Conservation (phyloP, 2,797 vertebrate genomes). For the Neosilurus mollespiculum region DNA sequence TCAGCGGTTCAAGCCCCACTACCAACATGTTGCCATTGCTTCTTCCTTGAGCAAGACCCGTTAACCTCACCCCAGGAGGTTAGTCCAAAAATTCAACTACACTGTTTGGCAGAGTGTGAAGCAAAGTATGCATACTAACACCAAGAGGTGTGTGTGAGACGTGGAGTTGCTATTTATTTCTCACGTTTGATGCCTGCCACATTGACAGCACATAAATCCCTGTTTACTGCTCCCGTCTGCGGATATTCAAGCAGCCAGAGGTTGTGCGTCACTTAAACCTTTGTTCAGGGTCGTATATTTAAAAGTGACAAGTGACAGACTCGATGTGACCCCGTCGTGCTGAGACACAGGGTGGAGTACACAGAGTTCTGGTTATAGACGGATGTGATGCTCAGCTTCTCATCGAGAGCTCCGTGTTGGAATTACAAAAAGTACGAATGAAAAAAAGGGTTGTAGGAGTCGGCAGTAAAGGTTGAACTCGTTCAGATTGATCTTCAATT, state of each 20-base stretch:
- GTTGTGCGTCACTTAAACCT: slow-evolving; percentile 22
- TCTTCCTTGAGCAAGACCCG: too few species aligned
- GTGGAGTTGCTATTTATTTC: not conserved
- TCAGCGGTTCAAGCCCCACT: too few species aligned
- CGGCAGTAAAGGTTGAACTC: too few species aligned
- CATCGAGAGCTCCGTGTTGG: not conserved
- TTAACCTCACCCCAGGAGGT: too few species aligned
- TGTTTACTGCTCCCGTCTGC: slow-evolving; percentile 31
- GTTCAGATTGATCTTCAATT: too few species aligned
- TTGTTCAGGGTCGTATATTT: not conserved
- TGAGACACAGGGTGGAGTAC: not conserved
- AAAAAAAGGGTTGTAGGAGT: not conserved
- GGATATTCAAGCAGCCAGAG: slow-evolving; percentile 19
- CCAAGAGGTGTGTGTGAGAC: not conserved
- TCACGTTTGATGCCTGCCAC: not conserved
- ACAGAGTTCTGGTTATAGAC: not conserved
- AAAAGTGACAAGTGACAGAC: slow-evolving; percentile 9
- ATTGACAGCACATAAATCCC: slow-evolving; percentile 18
- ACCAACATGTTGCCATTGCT: too few species aligned
- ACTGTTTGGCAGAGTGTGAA: not conserved
- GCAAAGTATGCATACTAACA: not conserved
- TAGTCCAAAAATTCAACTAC: not conserved
- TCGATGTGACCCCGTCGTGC: not conserved
- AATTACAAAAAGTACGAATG: too few species aligned
- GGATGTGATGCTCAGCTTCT: not conserved